These are phyloP conservation scores for Phymorhynchus buccinoides DNA, from an alignment of 1,140 invertebrate genomes.

Conservation along the genomic window DNA sequence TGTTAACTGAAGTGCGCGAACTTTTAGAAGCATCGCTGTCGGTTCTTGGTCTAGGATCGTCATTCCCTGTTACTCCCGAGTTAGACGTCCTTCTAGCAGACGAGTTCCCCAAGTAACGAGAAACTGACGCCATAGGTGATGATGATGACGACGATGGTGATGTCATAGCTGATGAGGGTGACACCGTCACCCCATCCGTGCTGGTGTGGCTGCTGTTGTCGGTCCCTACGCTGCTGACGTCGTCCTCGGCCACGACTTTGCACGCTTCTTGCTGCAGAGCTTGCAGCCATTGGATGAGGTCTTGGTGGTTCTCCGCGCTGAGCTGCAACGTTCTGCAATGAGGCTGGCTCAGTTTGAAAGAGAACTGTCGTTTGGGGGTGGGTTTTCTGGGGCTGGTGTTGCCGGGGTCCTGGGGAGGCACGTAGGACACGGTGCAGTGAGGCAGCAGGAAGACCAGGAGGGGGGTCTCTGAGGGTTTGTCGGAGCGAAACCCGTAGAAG, in stretches of 20 bases:
- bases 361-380: conserved; percentile 47
- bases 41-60: background rate
- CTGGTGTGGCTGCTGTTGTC: conserved; percentile 46
- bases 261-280: conserved; percentile 59
- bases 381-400: background rate
- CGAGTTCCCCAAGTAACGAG: background rate
- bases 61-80: background rate
- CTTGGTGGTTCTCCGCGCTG: conserved; percentile 51
- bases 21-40: background rate
- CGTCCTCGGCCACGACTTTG: conserved; percentile 49
- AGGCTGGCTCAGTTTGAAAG: conserved; percentile 60
- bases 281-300: conserved; percentile 57
- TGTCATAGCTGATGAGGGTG: background rate
- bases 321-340: conserved; percentile 58
- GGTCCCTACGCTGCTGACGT: conserved; percentile 42
- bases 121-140: background rate
- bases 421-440: conserved; percentile 53
- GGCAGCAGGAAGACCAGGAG: conserved; percentile 50
- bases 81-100: background rate
- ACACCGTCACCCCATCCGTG: conserved; percentile 21
- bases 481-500: conserved; percentile 61
- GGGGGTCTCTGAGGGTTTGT: conserved; percentile 50
- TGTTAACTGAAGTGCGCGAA: background rate
- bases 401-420: conserved; percentile 44
- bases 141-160: background rate